Evolutionary conservation across 2,888 invertebrate species (phyloP).

Genomic region (Chironomus riparius): DNA sequence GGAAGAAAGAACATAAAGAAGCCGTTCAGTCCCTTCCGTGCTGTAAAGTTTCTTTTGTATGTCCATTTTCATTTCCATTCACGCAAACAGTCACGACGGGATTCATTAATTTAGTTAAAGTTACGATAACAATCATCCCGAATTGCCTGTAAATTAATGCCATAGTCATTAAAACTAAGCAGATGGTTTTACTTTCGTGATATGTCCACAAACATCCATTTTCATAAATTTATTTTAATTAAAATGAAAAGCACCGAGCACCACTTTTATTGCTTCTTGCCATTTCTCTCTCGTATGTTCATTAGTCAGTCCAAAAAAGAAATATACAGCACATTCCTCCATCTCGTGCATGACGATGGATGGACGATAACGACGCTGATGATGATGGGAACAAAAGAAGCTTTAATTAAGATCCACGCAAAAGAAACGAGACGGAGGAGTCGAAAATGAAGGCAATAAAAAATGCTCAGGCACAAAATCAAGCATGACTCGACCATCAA

Average conservation of each 20-base stretch:
- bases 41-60: background rate
- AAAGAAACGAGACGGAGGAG: background rate
- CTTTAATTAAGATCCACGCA: slow-evolving; percentile 9
- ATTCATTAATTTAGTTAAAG: slow-evolving; percentile 2
- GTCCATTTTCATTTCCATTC: background rate
- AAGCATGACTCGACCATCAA: background rate
- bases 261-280: background rate
- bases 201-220: background rate
- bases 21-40: background rate
- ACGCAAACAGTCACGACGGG: background rate
- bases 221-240: slow-evolving; percentile 1
- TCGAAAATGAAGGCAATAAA: slow-evolving; percentile 10
- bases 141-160: slow-evolving; percentile 2
- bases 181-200: background rate
- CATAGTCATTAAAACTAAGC: background rate
- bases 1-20: too few species aligned
- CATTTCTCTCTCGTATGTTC: background rate
- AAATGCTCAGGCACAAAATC: background rate
- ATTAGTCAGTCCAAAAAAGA: background rate
- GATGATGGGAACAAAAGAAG: background rate
- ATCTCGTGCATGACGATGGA: background rate
- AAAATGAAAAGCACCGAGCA: background rate
- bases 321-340: background rate
- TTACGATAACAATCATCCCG: background rate
- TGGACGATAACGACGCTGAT: background rate